Evolutionary conservation across 2,113 vertebrate genomes (phyloP).

Genomic region (Genyomyrus donnyi): DNA sequence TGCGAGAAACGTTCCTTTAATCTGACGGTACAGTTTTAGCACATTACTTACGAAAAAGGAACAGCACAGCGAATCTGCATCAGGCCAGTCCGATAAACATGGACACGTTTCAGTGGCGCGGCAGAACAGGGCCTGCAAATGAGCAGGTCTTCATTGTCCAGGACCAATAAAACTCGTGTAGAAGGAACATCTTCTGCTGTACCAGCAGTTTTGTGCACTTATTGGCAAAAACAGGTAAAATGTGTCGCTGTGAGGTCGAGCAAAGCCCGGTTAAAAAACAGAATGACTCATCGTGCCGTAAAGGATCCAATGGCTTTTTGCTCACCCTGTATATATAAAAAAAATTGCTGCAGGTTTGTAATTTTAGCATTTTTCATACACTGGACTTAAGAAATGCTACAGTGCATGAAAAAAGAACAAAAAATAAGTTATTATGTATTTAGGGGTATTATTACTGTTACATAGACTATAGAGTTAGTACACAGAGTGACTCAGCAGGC

Average conservation of each 20-base stretch:
- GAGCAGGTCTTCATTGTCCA: background rate
- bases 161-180: background rate
- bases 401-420: background rate
- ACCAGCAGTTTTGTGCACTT: background rate
- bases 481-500: background rate
- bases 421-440: background rate
- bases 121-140: background rate
- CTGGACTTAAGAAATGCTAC: background rate
- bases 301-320: background rate
- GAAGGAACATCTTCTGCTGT: background rate
- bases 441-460: background rate
- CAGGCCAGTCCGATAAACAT: background rate
- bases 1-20: no score
- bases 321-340: background rate
- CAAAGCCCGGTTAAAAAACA: background rate
- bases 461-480: background rate
- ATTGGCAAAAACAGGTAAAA: background rate
- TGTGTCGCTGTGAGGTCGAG: background rate
- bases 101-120: no score
- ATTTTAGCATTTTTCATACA: background rate
- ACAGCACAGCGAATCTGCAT: background rate
- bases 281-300: background rate
- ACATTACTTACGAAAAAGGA: background rate
- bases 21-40: background rate
- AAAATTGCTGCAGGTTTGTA: background rate